phyloP scores from a whole-genome alignment of 2,113 vertebrate genomes.

The Rhadina sibilatrix region DNA sequence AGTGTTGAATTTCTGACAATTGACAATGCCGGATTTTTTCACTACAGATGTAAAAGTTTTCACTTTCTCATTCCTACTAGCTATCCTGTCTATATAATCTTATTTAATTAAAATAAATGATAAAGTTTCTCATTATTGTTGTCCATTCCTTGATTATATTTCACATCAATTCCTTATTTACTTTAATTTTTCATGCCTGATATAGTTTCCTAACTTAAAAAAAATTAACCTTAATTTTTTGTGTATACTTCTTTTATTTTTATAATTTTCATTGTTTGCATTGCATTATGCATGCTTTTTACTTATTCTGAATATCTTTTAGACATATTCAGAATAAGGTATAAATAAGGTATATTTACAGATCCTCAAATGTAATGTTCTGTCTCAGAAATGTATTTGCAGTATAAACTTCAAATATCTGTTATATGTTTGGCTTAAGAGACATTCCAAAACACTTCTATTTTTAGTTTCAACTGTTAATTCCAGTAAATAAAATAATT shows the following conservation, averaged over 20 bases:
- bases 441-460: background rate
- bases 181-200: background rate
- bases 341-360: background rate
- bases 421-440: background rate
- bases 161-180: background rate
- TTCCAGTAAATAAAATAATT: background rate
- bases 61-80: background rate
- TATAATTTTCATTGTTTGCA: background rate
- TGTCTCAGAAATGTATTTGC: background rate
- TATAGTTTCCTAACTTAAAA: background rate
- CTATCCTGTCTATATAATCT: background rate
- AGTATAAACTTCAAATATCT: background rate
- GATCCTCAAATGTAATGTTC: background rate
- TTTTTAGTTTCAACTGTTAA: background rate
- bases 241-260: background rate
- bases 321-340: background rate
- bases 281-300: background rate
- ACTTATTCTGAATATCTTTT: background rate
- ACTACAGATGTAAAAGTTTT: background rate
- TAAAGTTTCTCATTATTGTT: background rate
- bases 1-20: background rate
- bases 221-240: background rate
- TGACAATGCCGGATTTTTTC: background rate
- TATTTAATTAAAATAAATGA: background rate
- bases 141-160: background rate